These are phyloP conservation scores for Rhea americana DNA, from an alignment of 2,113 vertebrate genomes.

Conservation along the genomic window DNA sequence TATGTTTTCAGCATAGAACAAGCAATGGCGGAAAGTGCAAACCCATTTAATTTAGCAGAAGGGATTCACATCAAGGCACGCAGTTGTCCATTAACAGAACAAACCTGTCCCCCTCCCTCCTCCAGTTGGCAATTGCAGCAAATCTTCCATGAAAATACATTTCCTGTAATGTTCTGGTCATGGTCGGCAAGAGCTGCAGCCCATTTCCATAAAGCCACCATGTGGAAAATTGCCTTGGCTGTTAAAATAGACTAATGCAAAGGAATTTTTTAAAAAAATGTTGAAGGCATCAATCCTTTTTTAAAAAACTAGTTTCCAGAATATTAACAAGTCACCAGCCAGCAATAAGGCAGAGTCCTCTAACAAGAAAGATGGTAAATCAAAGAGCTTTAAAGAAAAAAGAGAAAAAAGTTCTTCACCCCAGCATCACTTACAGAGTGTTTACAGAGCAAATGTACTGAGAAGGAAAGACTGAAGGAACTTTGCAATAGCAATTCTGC, in stretches of 20 bases:
- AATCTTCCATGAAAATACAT: constrained; percentile 95
- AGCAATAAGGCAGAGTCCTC: constrained; percentile 1
- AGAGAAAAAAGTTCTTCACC: background rate
- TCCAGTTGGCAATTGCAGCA: constrained; percentile 89
- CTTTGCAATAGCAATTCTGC: background rate
- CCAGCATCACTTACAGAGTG: background rate
- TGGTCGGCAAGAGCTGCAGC: constrained; percentile 74
- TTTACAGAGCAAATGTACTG: background rate
- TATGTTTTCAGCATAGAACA: constrained; percentile 34
- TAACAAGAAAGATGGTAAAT: constrained; percentile 13
- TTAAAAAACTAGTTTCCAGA: constrained; percentile 22
- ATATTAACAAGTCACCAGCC: constrained; percentile 53
- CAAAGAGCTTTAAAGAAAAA: constrained; percentile 12
- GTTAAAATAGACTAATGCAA: constrained; percentile 86
- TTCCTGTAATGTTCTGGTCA: constrained; percentile 91
- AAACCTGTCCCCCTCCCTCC: constrained; percentile 64
- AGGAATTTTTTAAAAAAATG: constrained; percentile 21
- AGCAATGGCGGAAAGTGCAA: constrained; percentile 51
- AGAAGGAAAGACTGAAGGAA: background rate
- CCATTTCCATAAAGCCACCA: constrained; percentile 84
- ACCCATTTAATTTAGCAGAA: constrained; percentile 72
- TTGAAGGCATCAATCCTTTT: constrained; percentile 43
- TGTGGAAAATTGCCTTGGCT: constrained; percentile 87
- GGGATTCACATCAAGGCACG: constrained; percentile 73
- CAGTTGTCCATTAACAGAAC: constrained; percentile 88